Conservation (phyloP, 2,888 invertebrate genomes). For the Fragum whitleyi region DNA sequence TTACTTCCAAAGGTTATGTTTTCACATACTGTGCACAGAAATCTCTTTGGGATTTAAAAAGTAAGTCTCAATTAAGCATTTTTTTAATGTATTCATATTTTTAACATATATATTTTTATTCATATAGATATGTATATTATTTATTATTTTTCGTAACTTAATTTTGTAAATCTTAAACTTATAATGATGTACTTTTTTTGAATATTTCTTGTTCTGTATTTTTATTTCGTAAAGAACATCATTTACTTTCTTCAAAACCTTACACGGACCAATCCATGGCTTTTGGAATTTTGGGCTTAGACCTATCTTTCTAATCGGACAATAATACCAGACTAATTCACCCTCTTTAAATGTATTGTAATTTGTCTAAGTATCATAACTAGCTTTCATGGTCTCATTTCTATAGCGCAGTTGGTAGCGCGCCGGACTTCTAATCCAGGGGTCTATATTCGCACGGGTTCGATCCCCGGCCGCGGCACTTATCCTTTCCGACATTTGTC, state of each 20-base stretch:
- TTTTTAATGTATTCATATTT: no score
- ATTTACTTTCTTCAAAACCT: slow-evolving; percentile 31
- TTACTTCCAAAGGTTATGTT: background rate
- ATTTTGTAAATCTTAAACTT: slow-evolving; percentile 27
- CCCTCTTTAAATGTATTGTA: slow-evolving; percentile 21
- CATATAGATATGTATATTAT: no score
- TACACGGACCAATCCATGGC: slow-evolving; percentile 47
- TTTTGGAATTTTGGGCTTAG: no score
- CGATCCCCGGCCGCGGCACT: no score
- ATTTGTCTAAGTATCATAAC: slow-evolving; percentile 30
- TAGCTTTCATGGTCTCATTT: slow-evolving; percentile 32
- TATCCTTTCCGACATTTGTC: no score
- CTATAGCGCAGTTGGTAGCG: no score
- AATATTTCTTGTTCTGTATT: slow-evolving; percentile 7
- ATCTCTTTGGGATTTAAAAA: slow-evolving; percentile 6
- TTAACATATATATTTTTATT: background rate
- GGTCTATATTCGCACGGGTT: no score
- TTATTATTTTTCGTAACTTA: background rate
- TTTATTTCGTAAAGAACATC: slow-evolving; percentile 42
- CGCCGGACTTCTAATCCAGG: no score
- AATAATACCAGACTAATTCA: slow-evolving; percentile 39
- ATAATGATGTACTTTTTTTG: slow-evolving; percentile 48
- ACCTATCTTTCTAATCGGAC: slow-evolving; percentile 32
- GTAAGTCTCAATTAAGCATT: background rate
- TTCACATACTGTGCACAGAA: slow-evolving; percentile 9